These are phyloP conservation scores for Drosophila parthenogenetica DNA, from an alignment of 2,888 invertebrate species.

Conservation along the genomic window DNA sequence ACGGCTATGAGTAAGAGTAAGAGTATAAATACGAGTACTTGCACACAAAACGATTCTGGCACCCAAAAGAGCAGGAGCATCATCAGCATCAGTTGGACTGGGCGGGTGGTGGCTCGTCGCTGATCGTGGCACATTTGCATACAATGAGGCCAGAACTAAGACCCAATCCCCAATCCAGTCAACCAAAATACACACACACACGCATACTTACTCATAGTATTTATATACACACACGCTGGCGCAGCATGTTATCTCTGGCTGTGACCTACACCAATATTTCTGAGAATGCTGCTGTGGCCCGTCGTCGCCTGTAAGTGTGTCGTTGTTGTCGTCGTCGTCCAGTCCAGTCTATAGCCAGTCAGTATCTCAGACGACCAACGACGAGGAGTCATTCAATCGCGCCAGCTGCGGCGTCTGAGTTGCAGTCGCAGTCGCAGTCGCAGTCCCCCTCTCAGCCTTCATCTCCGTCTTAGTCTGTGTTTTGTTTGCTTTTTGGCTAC, in stretches of 20 bases:
- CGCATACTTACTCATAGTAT: constrained; percentile 20
- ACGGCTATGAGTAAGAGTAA: constrained; percentile 14
- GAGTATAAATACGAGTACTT: constrained; percentile 32
- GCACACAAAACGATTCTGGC: constrained; percentile 80
- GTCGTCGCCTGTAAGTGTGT: constrained; percentile 78
- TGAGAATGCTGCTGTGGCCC: constrained; percentile 83
- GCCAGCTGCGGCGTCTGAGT: constrained; percentile 77
- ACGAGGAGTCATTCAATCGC: constrained; percentile 80
- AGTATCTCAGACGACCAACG: constrained; percentile 75
- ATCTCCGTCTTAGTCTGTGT: constrained; percentile 43
- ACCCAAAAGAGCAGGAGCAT: constrained; percentile 64
- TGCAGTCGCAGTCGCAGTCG: constrained; percentile 28
- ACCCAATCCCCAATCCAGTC: constrained; percentile 41
- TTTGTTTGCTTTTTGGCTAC: constrained; percentile 61
- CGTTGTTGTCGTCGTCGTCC: constrained; percentile 59
- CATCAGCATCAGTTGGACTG: constrained; percentile 52
- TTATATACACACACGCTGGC: constrained; percentile 52
- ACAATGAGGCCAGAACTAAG: constrained; percentile 84
- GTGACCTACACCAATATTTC: constrained; percentile 86
- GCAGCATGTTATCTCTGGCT: constrained; percentile 85
- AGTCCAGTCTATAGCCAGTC: constrained; percentile 67
- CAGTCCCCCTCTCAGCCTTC: constrained; percentile 34
- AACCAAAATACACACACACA: constrained; percentile 24
- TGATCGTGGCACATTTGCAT: constrained; percentile 84
- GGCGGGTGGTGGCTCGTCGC: constrained; percentile 72